Evolutionary conservation across 1,140 invertebrate species (phyloP).

Genomic region (Procambarus clarkii): DNA sequence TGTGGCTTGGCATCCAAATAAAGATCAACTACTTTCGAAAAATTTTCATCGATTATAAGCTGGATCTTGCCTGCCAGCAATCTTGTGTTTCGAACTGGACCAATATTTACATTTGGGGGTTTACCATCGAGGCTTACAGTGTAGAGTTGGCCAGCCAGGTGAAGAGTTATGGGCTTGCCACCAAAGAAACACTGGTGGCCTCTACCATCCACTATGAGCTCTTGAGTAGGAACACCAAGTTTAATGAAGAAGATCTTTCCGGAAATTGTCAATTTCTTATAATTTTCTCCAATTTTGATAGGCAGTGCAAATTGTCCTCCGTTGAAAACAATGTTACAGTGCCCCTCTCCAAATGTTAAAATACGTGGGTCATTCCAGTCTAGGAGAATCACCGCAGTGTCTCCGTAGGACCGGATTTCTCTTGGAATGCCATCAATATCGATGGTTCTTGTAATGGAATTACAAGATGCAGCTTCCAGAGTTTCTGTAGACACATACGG

Average conservation of each 20-base stretch:
- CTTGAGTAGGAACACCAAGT: constrained; percentile 93
- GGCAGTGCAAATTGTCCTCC: constrained; percentile 72
- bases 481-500: constrained; percentile 61
- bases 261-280: constrained; percentile 75
- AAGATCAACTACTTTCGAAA: constrained; percentile 84
- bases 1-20: constrained; percentile 91
- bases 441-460: constrained; percentile 67
- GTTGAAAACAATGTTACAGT: constrained; percentile 20
- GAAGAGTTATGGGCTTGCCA: constrained; percentile 88
- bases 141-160: constrained; percentile 86
- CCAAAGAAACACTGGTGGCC: constrained; percentile 95
- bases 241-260: constrained; percentile 81
- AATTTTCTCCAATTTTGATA: constrained; percentile 74
- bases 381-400: constrained; percentile 89
- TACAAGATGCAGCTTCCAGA: constrained; percentile 54
- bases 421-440: constrained; percentile 86
- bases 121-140: constrained; percentile 89
- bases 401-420: constrained; percentile 90
- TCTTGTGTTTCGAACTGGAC: constrained; percentile 81
- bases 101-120: constrained; percentile 83
- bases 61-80: constrained; percentile 89
- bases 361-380: constrained; percentile 89
- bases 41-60: constrained; percentile 83
- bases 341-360: constrained; percentile 82
- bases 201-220: constrained; percentile 90